Percentiles rank a stretch among this genome's conserved stretches.
Conservation (phyloP, 2,797 vertebrate species). For the Chloroceryle amazona region DNA sequence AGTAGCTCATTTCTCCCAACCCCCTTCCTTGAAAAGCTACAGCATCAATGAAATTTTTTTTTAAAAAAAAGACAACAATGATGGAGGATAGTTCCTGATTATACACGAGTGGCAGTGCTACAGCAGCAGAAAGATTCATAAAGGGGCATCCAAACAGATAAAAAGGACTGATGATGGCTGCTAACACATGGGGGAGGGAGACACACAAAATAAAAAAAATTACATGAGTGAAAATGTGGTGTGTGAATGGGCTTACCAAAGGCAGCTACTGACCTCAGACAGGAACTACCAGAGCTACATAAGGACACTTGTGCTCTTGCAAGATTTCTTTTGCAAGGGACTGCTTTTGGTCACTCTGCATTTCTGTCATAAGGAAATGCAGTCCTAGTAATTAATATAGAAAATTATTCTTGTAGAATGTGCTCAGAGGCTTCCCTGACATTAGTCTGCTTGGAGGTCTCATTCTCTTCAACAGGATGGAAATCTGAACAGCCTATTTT, state of each 20-base stretch:
- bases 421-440: not conserved
- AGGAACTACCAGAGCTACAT: not conserved
- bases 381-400: not conserved
- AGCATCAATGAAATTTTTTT: not conserved
- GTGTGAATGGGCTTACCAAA: not conserved
- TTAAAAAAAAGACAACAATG: accelerated
- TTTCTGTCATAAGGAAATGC: not conserved
- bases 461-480: not conserved
- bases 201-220: not conserved
- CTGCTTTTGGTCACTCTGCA: not conserved
- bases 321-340: not conserved
- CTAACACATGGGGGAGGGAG: not conserved
- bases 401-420: not conserved
- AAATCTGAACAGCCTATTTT: not conserved
- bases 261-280: not conserved
- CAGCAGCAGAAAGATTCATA: not conserved
- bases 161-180: not conserved
- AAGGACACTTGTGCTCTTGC: not conserved
- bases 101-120: accelerated
- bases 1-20: not conserved
- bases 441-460: not conserved
- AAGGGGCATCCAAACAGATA: not conserved
- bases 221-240: not conserved
- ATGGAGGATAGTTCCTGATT: not conserved
- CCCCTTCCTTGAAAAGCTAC: not conserved